Evolutionary conservation across 1,140 invertebrate species (phyloP).

Genomic region (Diorhabda carinulata): DNA sequence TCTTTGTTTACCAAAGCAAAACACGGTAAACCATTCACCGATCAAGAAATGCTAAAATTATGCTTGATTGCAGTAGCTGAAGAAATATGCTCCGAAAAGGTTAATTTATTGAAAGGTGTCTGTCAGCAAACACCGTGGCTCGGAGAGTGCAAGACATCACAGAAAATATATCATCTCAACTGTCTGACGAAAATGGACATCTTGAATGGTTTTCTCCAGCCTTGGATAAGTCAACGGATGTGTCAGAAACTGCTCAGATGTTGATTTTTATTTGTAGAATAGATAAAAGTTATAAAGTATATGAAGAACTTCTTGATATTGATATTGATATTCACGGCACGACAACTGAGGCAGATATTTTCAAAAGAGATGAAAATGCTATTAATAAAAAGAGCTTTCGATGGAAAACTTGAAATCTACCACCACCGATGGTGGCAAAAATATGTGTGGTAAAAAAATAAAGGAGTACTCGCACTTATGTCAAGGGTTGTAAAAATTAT

Average conservation of each 20-base stretch:
- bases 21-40: too few relatives aligned
- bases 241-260: slow-evolving; percentile 31
- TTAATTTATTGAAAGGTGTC: neutral
- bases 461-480: too few relatives aligned
- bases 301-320: slow-evolving; percentile 9
- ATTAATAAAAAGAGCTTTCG: too few relatives aligned
- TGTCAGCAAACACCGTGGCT: slow-evolving; percentile 3
- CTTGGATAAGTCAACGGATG: slow-evolving; percentile 34
- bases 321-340: too few relatives aligned
- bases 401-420: too few relatives aligned
- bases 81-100: neutral
- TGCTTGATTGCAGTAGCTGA: slow-evolving; percentile 4
- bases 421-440: too few relatives aligned
- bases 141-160: slow-evolving; percentile 3
- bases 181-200: slow-evolving; percentile 29
- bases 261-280: slow-evolving; percentile 13
- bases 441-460: too few relatives aligned
- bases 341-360: too few relatives aligned
- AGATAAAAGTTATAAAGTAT: slow-evolving; percentile 12
- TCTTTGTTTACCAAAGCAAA: too few relatives aligned
- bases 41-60: too few relatives aligned
- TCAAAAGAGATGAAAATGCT: too few relatives aligned
- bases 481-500: too few relatives aligned
- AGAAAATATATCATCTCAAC: slow-evolving; percentile 23
- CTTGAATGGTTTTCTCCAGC: slow-evolving; percentile 32